Percentiles rank a stretch among this genome's conserved stretches.
phyloP scores from a whole-genome alignment of 64 coral and sea anemone species.

The Montipora foliosa region DNA sequence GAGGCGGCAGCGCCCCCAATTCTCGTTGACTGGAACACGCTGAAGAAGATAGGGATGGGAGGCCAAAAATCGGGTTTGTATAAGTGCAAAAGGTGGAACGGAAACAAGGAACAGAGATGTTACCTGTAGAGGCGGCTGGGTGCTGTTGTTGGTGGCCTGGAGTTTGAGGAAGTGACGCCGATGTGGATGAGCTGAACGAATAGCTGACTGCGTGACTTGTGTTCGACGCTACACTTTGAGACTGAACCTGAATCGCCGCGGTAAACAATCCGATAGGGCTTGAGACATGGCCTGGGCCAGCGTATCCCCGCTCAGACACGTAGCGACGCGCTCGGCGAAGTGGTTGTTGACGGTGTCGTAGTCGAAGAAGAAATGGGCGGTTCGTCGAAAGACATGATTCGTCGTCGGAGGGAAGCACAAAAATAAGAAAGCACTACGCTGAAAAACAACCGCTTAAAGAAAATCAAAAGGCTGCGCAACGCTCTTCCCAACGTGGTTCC shows the following conservation, averaged over 20 bases:
- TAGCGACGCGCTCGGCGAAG: neutral
- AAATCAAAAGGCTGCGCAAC: no score
- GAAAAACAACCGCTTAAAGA: no score
- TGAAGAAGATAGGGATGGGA: neutral
- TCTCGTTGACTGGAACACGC: neutral
- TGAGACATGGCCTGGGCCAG: neutral
- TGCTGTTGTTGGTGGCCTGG: neutral
- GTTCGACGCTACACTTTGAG: neutral
- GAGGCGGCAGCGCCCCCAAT: neutral
- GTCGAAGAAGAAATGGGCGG: no score
- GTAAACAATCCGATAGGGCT: constrained; percentile 1
- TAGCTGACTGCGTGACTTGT: neutral
- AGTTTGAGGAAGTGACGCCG: neutral
- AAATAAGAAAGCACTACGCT: no score
- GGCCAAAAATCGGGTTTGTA: neutral
- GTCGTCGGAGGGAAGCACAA: no score
- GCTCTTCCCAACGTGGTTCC: no score
- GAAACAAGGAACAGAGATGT: neutral
- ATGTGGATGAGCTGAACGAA: neutral
- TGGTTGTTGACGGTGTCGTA: no score
- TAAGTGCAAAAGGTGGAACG: neutral
- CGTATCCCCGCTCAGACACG: neutral
- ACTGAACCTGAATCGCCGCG: neutral
- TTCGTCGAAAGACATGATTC: no score
- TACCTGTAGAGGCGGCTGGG: neutral